Base-by-base conservation (phyloP, 1,140 invertebrate genomes). In the Lethrus apterus region DNA sequence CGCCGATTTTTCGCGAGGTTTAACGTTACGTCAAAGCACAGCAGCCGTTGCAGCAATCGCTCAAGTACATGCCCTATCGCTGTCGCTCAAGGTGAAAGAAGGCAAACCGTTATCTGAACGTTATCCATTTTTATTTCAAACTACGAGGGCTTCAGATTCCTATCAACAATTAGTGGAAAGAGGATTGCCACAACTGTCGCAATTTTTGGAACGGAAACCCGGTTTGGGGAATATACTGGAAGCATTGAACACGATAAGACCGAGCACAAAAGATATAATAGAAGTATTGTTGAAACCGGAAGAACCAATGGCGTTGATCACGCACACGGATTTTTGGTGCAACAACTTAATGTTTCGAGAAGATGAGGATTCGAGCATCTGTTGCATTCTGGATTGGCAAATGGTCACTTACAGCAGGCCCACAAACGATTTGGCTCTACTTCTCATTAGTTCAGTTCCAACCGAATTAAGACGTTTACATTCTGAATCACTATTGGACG, bases 241-340 rank as follows among this genome's bases (percentile, higher is more conserved):
- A 15, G 66, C 71, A 2, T 63, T 81, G 1, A 61, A 75, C 13
- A 62, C 70, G 0, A 60, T 81, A 4, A 60, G 77, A 45, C 74
- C 76, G 0, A 68, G 69, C 15, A 80, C 79, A 1, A 78, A 78
- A 52, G 70, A 76, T 21, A 69, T 81, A 15, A 80, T 82, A 13
- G 77, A 79, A 1, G 74, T 74, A 2, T 65, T 86, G 2, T 65
- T 86, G 7, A 72, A 77, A 1, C 79, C 79, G 0, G 68, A 75
- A 36, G 80, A 80, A 54, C 81, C 82, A 0, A 67, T 86, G 29
- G 77, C 81, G 1, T 69, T 86, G 8, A 75, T 83, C 38, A 86
- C 83, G 0, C 84, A 87, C 60, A 86, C 83, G 0, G 86, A 88
- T 57, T 88, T 87, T 60, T 88, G 84, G 84, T 84, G 82, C 60